Percentiles rank a stretch among this genome's conserved stretches.
Evolutionary conservation across 1,140 invertebrate species (phyloP).

Genomic region (Philotrypesis tridentata): DNA sequence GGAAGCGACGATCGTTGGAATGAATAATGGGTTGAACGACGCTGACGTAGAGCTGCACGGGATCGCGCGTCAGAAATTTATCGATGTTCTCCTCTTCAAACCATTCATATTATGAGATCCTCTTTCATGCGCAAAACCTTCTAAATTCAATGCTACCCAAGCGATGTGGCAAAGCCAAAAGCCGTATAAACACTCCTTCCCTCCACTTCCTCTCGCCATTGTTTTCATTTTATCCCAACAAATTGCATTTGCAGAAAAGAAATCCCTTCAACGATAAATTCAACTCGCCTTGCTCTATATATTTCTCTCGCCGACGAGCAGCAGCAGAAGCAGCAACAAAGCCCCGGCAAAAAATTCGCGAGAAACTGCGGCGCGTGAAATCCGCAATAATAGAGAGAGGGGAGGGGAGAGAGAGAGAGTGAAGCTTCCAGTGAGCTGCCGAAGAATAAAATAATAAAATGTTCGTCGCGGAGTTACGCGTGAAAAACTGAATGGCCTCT

Average conservation of each 20-base stretch:
- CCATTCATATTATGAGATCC: no score
- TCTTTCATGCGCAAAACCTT: no score
- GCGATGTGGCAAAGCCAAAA: neutral
- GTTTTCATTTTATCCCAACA: neutral
- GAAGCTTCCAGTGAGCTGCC: neutral
- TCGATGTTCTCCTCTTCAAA: no score
- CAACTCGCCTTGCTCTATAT: neutral
- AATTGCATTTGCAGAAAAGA: neutral
- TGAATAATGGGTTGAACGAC: no score
- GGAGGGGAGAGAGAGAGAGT: neutral
- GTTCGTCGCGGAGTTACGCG: conserved; percentile 5
- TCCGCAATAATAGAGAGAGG: neutral
- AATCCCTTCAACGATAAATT: neutral
- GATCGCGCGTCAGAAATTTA: no score
- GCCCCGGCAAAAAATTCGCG: neutral
- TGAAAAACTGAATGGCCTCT: conserved; percentile 55
- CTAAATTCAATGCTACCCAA: no score
- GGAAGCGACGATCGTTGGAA: no score
- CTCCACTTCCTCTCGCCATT: neutral
- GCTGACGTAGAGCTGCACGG: no score
- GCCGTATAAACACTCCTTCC: neutral
- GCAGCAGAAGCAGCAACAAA: neutral
- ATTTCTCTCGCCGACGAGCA: no score
- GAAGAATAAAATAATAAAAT: neutral
- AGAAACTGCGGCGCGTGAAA: neutral